phyloP scores from a whole-genome alignment of 2,888 invertebrate genomes.

The Prosapia bicincta region DNA sequence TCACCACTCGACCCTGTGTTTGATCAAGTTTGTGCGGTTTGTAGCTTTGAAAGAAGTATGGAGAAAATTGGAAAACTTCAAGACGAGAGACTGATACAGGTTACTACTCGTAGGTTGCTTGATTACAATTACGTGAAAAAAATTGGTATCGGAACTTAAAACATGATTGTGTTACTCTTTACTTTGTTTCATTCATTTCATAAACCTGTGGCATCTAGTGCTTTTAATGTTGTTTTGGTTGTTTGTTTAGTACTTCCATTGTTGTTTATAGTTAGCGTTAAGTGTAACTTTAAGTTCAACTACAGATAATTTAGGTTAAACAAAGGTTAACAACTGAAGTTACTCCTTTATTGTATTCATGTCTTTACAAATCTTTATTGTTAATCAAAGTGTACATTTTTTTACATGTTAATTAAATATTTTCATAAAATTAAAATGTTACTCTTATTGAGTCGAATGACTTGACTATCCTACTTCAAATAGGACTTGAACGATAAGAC shows the following conservation, averaged over 20 bases:
- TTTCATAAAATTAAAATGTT: too few species aligned
- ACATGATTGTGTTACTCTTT: background rate
- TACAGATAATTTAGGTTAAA: too few species aligned
- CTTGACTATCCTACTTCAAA: too few species aligned
- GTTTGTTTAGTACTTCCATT: background rate
- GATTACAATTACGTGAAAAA: constrained; percentile 9
- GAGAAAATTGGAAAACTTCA: constrained; percentile 62
- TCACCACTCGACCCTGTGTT: constrained; percentile 24
- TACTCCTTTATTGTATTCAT: too few species aligned
- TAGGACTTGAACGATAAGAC: too few species aligned
- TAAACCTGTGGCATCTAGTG: background rate
- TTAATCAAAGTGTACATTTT: too few species aligned
- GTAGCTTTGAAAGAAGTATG: constrained; percentile 59
- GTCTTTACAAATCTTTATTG: too few species aligned
- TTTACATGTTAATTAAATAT: too few species aligned
- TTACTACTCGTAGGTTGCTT: constrained; percentile 16
- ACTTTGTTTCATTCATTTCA: background rate
- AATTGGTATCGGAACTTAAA: background rate
- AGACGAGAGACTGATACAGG: constrained; percentile 51
- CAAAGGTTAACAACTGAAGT: too few species aligned
- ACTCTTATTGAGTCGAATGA: too few species aligned
- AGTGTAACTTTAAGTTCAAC: background rate
- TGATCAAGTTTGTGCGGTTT: constrained; percentile 61
- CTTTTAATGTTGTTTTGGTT: background rate
- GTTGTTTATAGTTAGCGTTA: background rate